A percentile compares a stretch with the other conserved stretches of the same genome.
phyloP scores from a whole-genome alignment of 2,797 vertebrate species.

The Mormyrus hasselquistii region DNA sequence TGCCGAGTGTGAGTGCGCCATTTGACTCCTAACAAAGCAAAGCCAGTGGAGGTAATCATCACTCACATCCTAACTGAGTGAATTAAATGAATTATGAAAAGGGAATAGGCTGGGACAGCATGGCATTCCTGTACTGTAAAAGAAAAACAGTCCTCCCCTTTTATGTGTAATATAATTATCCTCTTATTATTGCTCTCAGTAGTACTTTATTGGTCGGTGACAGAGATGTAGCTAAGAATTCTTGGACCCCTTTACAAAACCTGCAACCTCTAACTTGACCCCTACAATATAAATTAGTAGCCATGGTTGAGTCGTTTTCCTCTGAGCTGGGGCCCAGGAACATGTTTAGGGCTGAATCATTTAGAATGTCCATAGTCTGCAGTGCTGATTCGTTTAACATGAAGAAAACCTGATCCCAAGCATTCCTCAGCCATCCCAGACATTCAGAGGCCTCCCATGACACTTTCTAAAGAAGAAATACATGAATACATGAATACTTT shows the following conservation, averaged over 20 bases:
- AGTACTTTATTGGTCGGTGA: not conserved
- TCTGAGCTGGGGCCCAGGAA: not conserved
- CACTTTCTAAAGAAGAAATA: not conserved
- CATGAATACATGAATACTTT: too few relatives aligned
- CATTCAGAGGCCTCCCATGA: not conserved
- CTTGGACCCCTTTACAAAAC: not conserved
- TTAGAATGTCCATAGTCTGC: not conserved
- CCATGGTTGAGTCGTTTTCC: not conserved
- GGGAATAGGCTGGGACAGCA: not conserved
- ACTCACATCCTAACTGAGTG: not conserved
- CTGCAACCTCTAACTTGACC: not conserved
- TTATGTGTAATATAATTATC: not conserved
- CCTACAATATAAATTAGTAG: not conserved
- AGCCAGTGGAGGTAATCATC: not conserved
- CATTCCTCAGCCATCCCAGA: not conserved
- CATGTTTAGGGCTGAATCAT: not conserved
- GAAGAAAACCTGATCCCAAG: not conserved
- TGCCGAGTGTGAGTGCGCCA: not conserved
- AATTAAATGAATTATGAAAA: not conserved
- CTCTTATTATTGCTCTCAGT: not conserved
- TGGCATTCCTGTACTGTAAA: not conserved
- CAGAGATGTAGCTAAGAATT: not conserved
- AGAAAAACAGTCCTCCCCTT: not conserved
- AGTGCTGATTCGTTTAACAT: not conserved
- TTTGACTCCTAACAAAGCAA: not conserved